These are phyloP conservation scores for Apteryx mantelli DNA, from an alignment of 2,113 vertebrate species.

Conservation along the genomic window DNA sequence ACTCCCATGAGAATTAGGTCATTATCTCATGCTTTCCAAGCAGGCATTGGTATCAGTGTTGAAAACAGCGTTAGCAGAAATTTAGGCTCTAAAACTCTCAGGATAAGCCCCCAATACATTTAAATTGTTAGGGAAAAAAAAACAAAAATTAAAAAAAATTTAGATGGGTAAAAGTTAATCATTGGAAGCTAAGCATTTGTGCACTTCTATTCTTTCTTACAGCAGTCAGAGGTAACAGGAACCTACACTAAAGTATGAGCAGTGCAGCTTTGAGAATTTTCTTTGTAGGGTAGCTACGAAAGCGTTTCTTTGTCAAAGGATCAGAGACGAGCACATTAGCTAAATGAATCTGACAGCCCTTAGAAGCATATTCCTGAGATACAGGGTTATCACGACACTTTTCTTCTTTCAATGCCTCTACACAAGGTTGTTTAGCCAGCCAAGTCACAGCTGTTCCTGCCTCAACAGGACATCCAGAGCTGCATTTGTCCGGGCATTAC, in stretches of 20 bases:
- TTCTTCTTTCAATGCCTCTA: not conserved
- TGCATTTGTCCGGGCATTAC: not conserved
- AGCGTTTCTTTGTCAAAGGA: slow-evolving; percentile 1
- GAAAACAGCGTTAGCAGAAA: slow-evolving; percentile 78
- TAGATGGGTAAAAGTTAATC: slow-evolving; percentile 82
- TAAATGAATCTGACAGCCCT: not conserved
- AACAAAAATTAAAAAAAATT: slow-evolving; percentile 67
- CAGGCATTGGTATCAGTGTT: slow-evolving; percentile 81
- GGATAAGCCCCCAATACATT: slow-evolving; percentile 78
- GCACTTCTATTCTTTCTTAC: slow-evolving; percentile 84
- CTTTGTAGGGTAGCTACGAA: slow-evolving; percentile 15
- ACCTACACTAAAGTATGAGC: slow-evolving; percentile 62
- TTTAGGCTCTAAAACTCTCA: slow-evolving; percentile 75
- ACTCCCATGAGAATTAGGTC: slow-evolving; percentile 80
- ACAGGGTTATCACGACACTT: not conserved
- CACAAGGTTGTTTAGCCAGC: not conserved
- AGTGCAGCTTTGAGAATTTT: slow-evolving; percentile 44
- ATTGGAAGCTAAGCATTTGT: slow-evolving; percentile 83
- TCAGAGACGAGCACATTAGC: not conserved
- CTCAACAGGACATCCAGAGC: not conserved
- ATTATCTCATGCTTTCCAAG: slow-evolving; percentile 84
- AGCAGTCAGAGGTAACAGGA: slow-evolving; percentile 79
- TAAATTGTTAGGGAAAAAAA: slow-evolving; percentile 63
- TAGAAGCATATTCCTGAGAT: not conserved
- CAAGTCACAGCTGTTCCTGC: not conserved